Base-by-base conservation (phyloP, 2,888 invertebrate genomes). In the Drosophila paranaensis region DNA sequence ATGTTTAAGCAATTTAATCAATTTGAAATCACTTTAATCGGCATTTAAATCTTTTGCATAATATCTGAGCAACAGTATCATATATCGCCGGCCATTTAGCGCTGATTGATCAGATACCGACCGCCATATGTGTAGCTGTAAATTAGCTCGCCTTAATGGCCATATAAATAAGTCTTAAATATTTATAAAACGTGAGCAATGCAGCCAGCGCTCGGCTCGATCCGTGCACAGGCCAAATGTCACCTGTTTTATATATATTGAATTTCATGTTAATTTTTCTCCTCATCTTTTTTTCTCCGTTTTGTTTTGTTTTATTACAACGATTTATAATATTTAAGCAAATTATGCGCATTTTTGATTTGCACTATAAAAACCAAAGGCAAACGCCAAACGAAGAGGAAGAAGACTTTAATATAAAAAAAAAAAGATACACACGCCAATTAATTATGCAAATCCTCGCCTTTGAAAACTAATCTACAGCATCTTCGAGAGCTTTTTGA, bases 271-370 rank as follows among this genome's bases (percentile, higher is more conserved):
- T 72, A 72, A 71, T 74, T 53, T 55, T 45, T 3, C 14, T 33
- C 30, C 30, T 35, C 6, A 3, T 35, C 3, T 3, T 20, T 35
- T 50, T 33, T 5, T n/a, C 10, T 14, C 9, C 9, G n/a, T 50
- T 37, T 53, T 25, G 53, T 6, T 37, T 67, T 84, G 85, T 82
- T 81, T 83, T 82, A 84, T 83, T 84, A 82, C 79, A 65, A 55
- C 71, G 81, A 82, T 85, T 81, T 80, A 83, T 85, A 85, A 84
- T 79, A 68, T 79, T 82, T 77, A 72, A 56, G 30, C 25, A 81
- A 85, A 71, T 82, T 85, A 83, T 83, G 82, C 82, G 82, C 82
- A 81, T 83, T 85, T 82, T 81, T 82, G 81, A 82, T 84, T 77
- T 84, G 84, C 84, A 82, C 84, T 74, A 85, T 77, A 86, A 86